These are phyloP conservation scores for Volucella bombylans DNA, from an alignment of 2,888 invertebrate genomes.

Conservation along the genomic window DNA sequence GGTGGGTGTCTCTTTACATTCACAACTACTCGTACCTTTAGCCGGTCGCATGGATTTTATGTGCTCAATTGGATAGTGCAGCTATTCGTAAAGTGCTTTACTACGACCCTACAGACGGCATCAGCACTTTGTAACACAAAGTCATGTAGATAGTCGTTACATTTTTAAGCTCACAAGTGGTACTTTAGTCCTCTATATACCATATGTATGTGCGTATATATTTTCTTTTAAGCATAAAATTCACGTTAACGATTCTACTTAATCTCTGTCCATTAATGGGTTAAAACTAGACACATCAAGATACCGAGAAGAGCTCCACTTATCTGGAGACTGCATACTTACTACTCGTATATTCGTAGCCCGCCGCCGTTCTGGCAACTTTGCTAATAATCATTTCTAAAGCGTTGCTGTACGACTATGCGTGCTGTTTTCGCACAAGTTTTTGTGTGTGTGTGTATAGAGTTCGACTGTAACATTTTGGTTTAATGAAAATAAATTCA, in stretches of 20 bases:
- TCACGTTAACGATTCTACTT: conserved; percentile 63
- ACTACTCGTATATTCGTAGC: background rate
- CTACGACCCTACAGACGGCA: background rate
- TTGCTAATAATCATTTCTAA: conserved; percentile 4
- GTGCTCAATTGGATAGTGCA: background rate
- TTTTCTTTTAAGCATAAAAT: conserved; percentile 38
- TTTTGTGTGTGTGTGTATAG: background rate
- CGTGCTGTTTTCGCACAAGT: background rate
- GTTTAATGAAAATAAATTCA: conserved; percentile 67
- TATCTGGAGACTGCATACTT: background rate
- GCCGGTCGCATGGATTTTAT: too few relatives aligned
- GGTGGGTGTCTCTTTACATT: too few relatives aligned
- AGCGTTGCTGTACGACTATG: background rate
- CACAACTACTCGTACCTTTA: too few relatives aligned
- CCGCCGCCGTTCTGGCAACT: conserved; percentile 5
- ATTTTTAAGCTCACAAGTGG: background rate
- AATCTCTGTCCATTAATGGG: conserved; percentile 62
- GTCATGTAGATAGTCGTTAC: conserved; percentile 31
- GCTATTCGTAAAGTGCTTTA: background rate
- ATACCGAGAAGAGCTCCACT: background rate
- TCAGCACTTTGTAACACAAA: conserved; percentile 16
- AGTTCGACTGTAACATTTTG: conserved; percentile 43
- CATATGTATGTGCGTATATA: too few relatives aligned
- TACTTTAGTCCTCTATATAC: too few relatives aligned
- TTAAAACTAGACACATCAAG: conserved; percentile 10